Percentiles rank a stretch among this genome's conserved stretches.
These are phyloP conservation scores for Cecropterus lyciades DNA, from an alignment of 1,140 invertebrate species.

Conservation along the genomic window DNA sequence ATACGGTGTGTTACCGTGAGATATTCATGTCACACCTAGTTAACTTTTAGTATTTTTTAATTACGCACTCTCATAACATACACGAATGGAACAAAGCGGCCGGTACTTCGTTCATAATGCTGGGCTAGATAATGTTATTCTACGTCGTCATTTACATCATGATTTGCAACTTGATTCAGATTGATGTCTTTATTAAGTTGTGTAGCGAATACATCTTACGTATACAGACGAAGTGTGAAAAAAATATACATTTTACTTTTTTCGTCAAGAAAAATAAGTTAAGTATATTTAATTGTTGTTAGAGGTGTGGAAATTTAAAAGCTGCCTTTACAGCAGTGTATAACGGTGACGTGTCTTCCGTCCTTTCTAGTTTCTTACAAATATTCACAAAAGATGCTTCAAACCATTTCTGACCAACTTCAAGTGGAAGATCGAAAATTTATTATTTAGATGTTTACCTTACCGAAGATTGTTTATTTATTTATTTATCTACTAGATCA, in stretches of 20 bases:
- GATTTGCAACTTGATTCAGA: constrained; percentile 20
- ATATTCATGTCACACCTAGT: constrained; percentile 51
- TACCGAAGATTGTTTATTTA: no score
- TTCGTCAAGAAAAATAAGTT: no score
- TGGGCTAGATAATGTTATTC: constrained; percentile 14
- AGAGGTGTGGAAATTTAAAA: no score
- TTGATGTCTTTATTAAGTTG: constrained; percentile 21
- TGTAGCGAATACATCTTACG: neutral
- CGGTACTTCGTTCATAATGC: constrained; percentile 18
- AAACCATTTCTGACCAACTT: no score
- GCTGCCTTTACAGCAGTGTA: no score
- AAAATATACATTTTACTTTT: neutral
- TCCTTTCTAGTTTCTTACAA: no score
- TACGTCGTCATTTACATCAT: constrained; percentile 11
- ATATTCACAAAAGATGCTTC: no score
- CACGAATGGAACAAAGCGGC: constrained; percentile 32
- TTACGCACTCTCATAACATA: constrained; percentile 35
- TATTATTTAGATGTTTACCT: no score
- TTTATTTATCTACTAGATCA: no score
- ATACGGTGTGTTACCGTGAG: constrained; percentile 41
- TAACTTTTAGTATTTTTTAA: constrained; percentile 49
- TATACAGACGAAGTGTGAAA: neutral
- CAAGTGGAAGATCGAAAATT: no score
- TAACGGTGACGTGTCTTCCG: no score
- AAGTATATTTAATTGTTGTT: no score